Conservation (phyloP, 2,113 vertebrate genomes). For the Propithecus coquereli region DNA sequence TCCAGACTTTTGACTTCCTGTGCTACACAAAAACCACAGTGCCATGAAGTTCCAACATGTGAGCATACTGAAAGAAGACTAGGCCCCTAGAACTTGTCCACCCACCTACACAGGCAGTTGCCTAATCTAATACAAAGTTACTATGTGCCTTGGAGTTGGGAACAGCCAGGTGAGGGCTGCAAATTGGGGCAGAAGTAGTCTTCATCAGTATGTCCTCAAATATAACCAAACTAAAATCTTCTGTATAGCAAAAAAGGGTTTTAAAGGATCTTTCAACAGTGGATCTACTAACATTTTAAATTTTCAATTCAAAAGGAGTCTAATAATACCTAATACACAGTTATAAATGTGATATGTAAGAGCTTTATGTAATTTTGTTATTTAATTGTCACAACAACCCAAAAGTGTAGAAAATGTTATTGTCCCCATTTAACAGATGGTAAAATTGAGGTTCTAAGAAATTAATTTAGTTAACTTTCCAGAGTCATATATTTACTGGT, state of each 20-base stretch:
- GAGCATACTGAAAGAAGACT: neutral
- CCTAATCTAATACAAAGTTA: neutral
- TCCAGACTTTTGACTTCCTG: neutral
- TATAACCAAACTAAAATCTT: neutral
- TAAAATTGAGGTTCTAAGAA: neutral
- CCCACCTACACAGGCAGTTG: no score
- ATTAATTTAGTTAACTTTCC: neutral
- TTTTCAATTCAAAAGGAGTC: neutral
- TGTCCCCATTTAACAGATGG: neutral
- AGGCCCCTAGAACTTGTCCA: neutral
- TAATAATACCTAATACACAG: neutral
- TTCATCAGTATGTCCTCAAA: neutral
- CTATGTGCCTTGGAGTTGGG: neutral
- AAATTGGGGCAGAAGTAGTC: neutral
- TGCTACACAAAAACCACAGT: neutral
- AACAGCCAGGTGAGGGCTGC: neutral
- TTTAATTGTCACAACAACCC: neutral
- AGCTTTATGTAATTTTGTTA: neutral
- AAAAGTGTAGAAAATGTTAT: neutral
- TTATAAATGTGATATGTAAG: neutral
- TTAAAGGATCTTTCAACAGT: neutral
- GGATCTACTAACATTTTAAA: neutral
- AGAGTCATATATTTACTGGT: constrained; percentile 18
- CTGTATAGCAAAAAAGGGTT: neutral
- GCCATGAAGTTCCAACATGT: neutral